These are phyloP conservation scores for Hypercompe scribonia DNA, from an alignment of 2,888 invertebrate species.

Conservation along the genomic window DNA sequence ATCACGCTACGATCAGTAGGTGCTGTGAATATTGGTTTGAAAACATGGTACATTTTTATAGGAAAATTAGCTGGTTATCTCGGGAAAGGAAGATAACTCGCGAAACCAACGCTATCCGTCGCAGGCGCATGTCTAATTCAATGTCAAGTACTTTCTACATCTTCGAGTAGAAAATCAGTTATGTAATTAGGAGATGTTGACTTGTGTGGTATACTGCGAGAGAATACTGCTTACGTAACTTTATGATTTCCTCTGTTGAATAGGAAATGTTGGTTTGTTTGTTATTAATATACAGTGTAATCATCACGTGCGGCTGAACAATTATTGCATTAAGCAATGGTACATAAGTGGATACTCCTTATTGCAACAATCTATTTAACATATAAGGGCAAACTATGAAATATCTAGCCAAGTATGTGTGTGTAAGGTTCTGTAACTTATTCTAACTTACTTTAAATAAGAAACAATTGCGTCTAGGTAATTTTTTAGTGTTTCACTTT, in stretches of 20 bases:
- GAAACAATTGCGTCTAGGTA: too few species aligned
- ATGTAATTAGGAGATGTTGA: neutral
- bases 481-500: too few species aligned
- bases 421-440: too few species aligned
- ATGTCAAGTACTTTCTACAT: neutral
- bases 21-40: too few species aligned
- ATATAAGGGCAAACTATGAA: neutral
- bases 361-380: neutral
- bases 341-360: neutral
- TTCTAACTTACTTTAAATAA: too few species aligned
- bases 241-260: neutral
- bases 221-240: neutral
- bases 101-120: neutral
- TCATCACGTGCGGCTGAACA: neutral
- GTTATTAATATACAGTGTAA: neutral
- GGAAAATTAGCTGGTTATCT: neutral
- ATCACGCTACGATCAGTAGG: too few species aligned
- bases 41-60: neutral
- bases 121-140: neutral
- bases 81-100: too few species aligned
- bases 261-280: constrained; percentile 1
- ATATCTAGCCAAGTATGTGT: neutral
- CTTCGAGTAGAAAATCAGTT: neutral
- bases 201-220: neutral
- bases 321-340: neutral